Evolutionary conservation across 2,888 invertebrate genomes (phyloP).

Genomic region (Fissipunctia ypsillon): DNA sequence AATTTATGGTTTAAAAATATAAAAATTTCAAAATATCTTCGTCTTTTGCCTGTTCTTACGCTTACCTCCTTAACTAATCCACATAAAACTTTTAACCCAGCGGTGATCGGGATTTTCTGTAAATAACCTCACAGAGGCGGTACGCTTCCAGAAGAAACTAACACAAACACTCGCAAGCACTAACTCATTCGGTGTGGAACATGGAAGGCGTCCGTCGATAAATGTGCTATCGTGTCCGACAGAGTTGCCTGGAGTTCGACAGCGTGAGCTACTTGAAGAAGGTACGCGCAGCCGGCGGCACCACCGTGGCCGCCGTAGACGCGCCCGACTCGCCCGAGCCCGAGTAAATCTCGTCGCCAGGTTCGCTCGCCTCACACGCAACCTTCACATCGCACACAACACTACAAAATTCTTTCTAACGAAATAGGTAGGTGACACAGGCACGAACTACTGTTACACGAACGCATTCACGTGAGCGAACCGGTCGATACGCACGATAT

Average conservation of each 20-base stretch:
- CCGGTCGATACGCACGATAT: constrained; percentile 41
- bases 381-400: constrained; percentile 55
- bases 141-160: constrained; percentile 50
- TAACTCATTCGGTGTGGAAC: constrained; percentile 26
- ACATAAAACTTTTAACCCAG: constrained; percentile 32
- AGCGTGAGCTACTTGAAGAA: constrained; percentile 88
- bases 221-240: constrained; percentile 75
- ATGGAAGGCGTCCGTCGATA: constrained; percentile 56
- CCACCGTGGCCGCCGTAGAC: constrained; percentile 84
- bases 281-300: constrained; percentile 84
- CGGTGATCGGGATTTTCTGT: constrained; percentile 55
- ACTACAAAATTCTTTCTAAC: constrained; percentile 48
- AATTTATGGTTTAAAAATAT: constrained; percentile 83
- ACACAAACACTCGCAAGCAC: constrained; percentile 44
- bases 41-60: constrained; percentile 82
- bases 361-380: constrained; percentile 62
- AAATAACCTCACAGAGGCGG: constrained; percentile 46
- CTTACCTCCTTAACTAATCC: constrained; percentile 73
- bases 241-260: constrained; percentile 90
- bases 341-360: constrained; percentile 76
- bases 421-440: constrained; percentile 48
- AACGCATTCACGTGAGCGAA: constrained; percentile 65
- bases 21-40: constrained; percentile 76
- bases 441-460: constrained; percentile 49
- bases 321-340: constrained; percentile 89